A percentile compares a stretch with the other conserved stretches of the same genome.
Evolutionary conservation across 2,113 vertebrate genomes (phyloP).

Genomic region (Microcebus lehilahytsara): DNA sequence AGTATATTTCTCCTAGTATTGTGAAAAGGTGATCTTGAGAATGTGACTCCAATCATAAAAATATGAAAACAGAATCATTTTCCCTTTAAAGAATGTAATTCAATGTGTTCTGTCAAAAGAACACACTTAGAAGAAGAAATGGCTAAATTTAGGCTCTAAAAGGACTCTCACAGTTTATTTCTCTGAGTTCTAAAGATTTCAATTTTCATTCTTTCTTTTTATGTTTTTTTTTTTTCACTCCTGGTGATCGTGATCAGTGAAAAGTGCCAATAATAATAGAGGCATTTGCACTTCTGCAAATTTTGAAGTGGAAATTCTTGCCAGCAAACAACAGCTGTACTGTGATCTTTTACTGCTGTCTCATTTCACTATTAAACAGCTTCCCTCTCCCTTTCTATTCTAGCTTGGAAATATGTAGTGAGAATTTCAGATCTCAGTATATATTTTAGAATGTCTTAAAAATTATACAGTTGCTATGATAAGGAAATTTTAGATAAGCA

Average conservation of each 20-base stretch:
- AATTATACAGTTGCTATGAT: constrained; percentile 58
- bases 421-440: constrained; percentile 57
- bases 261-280: constrained; percentile 54
- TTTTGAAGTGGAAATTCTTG: constrained; percentile 26
- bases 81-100: neutral
- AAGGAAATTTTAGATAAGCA: constrained; percentile 55
- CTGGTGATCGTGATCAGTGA: constrained; percentile 28
- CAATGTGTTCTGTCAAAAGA: neutral
- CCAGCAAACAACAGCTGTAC: constrained; percentile 61
- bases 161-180: constrained; percentile 45
- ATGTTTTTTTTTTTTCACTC: neutral
- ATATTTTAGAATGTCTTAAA: constrained; percentile 52
- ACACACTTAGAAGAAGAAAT: constrained; percentile 24
- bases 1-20: neutral
- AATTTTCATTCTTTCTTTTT: neutral
- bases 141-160: neutral
- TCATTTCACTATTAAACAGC: constrained; percentile 48
- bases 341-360: constrained; percentile 40
- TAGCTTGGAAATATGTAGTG: constrained; percentile 9
- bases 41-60: neutral
- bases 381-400: constrained; percentile 13
- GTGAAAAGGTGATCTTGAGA: neutral
- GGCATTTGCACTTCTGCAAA: constrained; percentile 53
- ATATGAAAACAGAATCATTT: neutral
- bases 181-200: constrained; percentile 24